Conservation (phyloP, 1,140 invertebrate species). For the Catajapyx aquilonaris region DNA sequence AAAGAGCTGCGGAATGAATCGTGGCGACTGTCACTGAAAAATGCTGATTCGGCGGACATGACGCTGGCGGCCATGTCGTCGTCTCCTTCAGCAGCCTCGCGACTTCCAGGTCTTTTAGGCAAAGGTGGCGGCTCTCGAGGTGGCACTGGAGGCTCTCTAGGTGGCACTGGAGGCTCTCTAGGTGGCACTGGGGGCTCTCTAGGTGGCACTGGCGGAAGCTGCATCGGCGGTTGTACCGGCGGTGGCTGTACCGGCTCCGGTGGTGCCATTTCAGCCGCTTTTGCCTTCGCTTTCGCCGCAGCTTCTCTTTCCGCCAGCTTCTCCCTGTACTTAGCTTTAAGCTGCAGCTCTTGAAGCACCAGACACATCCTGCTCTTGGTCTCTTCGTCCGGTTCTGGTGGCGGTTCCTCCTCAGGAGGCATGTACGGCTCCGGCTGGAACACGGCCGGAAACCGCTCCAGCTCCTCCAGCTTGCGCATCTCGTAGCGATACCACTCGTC, state of each 20-base stretch:
- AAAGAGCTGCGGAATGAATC: conserved; percentile 11
- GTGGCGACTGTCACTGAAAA: conserved; percentile 15
- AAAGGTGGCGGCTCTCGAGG: too few species aligned
- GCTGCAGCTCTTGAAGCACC: conserved; percentile 45
- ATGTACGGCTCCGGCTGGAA: conserved; percentile 35
- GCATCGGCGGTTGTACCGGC: conserved; percentile 9
- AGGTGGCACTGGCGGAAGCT: conserved; percentile 11
- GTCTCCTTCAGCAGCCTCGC: too few species aligned
- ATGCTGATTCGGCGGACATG: conserved; percentile 15
- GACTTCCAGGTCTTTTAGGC: too few species aligned
- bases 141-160: too few species aligned
- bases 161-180: too few species aligned
- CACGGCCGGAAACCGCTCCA: conserved; percentile 49
- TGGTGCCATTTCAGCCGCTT: too few species aligned
- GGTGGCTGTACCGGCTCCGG: neutral
- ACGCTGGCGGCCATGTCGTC: conserved; percentile 10
- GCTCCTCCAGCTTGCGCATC: conserved; percentile 59
- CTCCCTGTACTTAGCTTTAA: conserved; percentile 31
- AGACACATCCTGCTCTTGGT: conserved; percentile 56
- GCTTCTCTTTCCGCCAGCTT: conserved; percentile 1
- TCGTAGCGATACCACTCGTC: conserved; percentile 87
- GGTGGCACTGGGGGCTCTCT: too few species aligned
- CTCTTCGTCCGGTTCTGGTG: conserved; percentile 34
- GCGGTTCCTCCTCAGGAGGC: conserved; percentile 25
- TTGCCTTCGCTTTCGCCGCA: neutral